Conservation (phyloP, 2,797 vertebrate genomes). For the Pantherophis alleghaniensis region DNA sequence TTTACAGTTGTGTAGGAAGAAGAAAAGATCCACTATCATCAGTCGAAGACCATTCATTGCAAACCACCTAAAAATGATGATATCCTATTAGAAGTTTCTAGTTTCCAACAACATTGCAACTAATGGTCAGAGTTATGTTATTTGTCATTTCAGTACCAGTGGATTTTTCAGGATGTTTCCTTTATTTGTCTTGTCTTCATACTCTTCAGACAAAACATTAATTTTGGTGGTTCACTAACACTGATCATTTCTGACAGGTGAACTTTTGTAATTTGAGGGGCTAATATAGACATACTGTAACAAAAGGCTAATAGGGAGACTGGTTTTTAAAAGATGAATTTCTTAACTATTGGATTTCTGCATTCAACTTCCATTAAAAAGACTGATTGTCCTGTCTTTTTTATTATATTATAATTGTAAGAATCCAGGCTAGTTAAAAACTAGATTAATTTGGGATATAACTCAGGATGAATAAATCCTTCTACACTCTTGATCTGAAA, state of each 20-base stretch:
- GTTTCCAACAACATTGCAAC: constrained; percentile 57
- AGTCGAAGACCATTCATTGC: constrained; percentile 68
- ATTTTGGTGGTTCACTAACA: constrained; percentile 81
- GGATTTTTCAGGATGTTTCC: constrained; percentile 69
- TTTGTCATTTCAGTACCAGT: constrained; percentile 71
- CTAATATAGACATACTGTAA: constrained; percentile 77
- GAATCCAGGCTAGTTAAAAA: constrained; percentile 80
- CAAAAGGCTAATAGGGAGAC: constrained; percentile 69
- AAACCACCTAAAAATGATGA: constrained; percentile 69
- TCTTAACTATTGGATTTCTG: constrained; percentile 59
- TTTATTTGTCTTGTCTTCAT: constrained; percentile 78
- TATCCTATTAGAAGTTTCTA: constrained; percentile 68
- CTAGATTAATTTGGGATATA: constrained; percentile 77
- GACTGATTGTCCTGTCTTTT: constrained; percentile 61
- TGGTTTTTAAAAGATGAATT: constrained; percentile 56
- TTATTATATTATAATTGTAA: constrained; percentile 74
- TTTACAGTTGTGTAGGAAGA: constrained; percentile 73
- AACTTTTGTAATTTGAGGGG: constrained; percentile 84
- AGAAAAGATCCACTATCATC: constrained; percentile 71
- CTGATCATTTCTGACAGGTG: constrained; percentile 91
- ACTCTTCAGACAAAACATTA: constrained; percentile 83
- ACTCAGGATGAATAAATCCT: constrained; percentile 80
- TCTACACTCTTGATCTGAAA: constrained; percentile 75
- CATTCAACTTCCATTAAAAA: constrained; percentile 64
- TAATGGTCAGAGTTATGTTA: constrained; percentile 68